phyloP scores from a whole-genome alignment of 2,113 vertebrate species.

The Eleginops maclovinus region DNA sequence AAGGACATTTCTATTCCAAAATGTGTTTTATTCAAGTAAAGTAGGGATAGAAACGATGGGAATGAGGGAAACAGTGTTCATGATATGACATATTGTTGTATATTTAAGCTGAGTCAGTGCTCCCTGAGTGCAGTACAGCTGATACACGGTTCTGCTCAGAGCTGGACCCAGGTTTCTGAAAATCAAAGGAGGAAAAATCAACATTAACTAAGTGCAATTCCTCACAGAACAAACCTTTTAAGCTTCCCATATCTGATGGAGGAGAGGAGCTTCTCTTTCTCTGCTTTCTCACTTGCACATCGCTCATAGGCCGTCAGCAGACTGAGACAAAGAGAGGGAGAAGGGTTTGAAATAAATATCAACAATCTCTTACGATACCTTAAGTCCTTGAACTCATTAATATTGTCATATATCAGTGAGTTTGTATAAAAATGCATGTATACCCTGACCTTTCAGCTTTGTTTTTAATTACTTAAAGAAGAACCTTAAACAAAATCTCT shows the following conservation, averaged over 20 bases:
- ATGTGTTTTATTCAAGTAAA: slow-evolving; percentile 5
- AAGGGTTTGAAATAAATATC: not conserved
- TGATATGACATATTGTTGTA: not conserved
- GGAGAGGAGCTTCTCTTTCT: slow-evolving; percentile 87
- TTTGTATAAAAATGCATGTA: too few species aligned
- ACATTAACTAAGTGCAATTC: not conserved
- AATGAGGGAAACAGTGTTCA: too few species aligned
- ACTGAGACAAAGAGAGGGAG: slow-evolving; percentile 46
- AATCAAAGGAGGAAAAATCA: slow-evolving; percentile 14
- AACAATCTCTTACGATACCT: not conserved
- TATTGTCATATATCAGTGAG: too few species aligned
- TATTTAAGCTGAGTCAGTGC: slow-evolving; percentile 79
- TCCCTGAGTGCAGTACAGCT: slow-evolving; percentile 87
- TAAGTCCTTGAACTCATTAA: not conserved
- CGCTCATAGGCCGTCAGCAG: slow-evolving; percentile 85
- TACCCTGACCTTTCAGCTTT: too few species aligned
- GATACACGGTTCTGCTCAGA: slow-evolving; percentile 88
- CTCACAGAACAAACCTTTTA: slow-evolving; percentile 82
- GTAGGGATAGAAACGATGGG: not conserved
- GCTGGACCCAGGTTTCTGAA: slow-evolving; percentile 90
- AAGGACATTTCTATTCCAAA: not conserved
- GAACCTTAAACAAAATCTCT: too few species aligned
- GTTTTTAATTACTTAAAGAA: too few species aligned
- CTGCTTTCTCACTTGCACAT: slow-evolving; percentile 79
- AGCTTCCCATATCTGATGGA: slow-evolving; percentile 88